Base-by-base conservation (phyloP, 2,888 invertebrate genomes). In the Incurvaria masculella region DNA sequence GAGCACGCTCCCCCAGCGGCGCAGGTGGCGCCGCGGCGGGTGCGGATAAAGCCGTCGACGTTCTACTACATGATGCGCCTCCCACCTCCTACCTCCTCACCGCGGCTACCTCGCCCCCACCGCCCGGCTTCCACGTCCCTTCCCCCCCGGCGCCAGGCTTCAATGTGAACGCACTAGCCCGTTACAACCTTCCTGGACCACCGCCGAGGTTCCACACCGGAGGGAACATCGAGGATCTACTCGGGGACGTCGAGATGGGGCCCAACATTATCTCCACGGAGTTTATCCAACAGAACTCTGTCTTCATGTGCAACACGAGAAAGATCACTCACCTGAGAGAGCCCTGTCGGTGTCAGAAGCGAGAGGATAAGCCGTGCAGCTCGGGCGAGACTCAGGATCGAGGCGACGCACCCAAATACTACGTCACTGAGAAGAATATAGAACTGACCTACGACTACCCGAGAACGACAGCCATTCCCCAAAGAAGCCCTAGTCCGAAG, bases 201-300 rank as follows among this genome's bases (percentile, higher is more conserved):
- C 58, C 68, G 1, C 72, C 69, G 46, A 63, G 72, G 39, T 79
- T 79, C 62, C 72, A 72, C 57, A 82, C 79, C 20, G 84, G 83
- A 11, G 86, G 85, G 0, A 87, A 87, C 59, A 69, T 88, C 39
- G 87, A 88, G 56, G 84, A 87, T 52, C 66, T 88, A 41, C 66
- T 88, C 0, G 83, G 85, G 49, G 87, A 88, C 52, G 86, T 87
- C 5, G 85, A 86, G 60, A 79, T 82, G 1, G 55, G 62, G 33
- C 68, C 75, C 0, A 62, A 68, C 40, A 21, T 20, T 0, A 68
- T 75, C 54, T 75, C 75, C 50, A 73, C 76, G 2, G 76, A 76
- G 1, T 72, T 62, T 55, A 76, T 78, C 47, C 75, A 78, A 56
- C 75, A 78, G 53, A 79, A 79, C 55, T 78, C 79, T 0, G 72